phyloP scores from a whole-genome alignment of 2,888 invertebrate species.

The Mesorhabditis sp. region DNA sequence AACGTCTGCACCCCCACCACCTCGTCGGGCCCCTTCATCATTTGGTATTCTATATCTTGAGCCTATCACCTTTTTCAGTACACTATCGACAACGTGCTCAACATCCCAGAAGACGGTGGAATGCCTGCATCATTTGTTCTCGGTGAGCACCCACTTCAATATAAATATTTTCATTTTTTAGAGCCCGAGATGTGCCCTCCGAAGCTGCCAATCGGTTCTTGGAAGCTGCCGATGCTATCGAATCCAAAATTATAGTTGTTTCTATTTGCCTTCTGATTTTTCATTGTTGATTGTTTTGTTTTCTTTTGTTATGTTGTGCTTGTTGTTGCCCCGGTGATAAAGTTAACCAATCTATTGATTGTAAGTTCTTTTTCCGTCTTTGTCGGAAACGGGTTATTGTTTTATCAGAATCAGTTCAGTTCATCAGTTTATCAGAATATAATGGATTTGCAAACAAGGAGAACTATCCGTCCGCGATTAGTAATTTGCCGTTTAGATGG shows the following conservation, averaged over 20 bases:
- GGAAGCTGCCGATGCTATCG: constrained; percentile 30
- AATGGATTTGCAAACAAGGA: neutral
- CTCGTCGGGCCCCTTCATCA: constrained; percentile 45
- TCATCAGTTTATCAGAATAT: constrained; percentile 5
- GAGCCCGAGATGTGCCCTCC: constrained; percentile 39
- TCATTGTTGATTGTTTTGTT: neutral
- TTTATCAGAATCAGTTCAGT: too few relatives aligned
- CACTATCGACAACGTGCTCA: constrained; percentile 35
- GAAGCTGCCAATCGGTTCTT: constrained; percentile 16
- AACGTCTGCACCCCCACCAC: constrained; percentile 30
- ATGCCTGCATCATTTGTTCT: constrained; percentile 33
- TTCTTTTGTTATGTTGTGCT: constrained; percentile 1
- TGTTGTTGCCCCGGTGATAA: constrained; percentile 1
- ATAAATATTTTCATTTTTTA: constrained; percentile 15
- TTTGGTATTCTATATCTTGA: constrained; percentile 25
- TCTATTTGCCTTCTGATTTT: neutral
- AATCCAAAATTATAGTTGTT: constrained; percentile 14
- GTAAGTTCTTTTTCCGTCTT: too few relatives aligned
- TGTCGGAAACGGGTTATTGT: too few relatives aligned
- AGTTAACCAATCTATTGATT: too few relatives aligned
- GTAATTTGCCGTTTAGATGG: constrained; percentile 6
- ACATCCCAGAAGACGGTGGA: constrained; percentile 26
- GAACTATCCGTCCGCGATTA: neutral
- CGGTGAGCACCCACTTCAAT: constrained; percentile 12
- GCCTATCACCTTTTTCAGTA: constrained; percentile 26